A percentile compares a stretch with the other conserved stretches of the same genome.
Conservation (phyloP, 2,797 vertebrate species). For the Acipenser oxyrinchus region DNA sequence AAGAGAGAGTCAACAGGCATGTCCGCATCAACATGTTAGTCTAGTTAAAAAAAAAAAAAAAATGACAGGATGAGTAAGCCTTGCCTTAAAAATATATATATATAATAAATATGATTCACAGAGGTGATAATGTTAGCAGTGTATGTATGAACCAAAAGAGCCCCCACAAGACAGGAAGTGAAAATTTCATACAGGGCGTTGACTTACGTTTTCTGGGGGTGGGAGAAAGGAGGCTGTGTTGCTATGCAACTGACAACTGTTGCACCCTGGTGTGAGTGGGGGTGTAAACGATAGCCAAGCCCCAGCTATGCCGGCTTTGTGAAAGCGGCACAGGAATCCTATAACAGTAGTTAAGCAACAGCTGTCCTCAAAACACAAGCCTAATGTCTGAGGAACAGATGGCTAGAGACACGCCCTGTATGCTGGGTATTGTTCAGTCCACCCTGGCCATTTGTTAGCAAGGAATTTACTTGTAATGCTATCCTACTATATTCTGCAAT, state of each 20-base stretch:
- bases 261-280: constrained; percentile 9
- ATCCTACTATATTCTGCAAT: constrained; percentile 53
- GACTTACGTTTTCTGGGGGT: constrained; percentile 7
- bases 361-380: constrained; percentile 64
- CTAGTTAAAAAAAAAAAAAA: constrained; percentile 45
- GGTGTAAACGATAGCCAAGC: constrained; percentile 41
- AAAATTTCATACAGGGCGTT: too few species aligned
- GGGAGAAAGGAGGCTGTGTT: constrained; percentile 24
- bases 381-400: constrained; percentile 72
- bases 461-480: constrained; percentile 78
- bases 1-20: constrained; percentile 58
- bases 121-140: too few species aligned
- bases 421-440: constrained; percentile 76
- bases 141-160: too few species aligned
- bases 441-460: constrained; percentile 74
- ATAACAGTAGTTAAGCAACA: constrained; percentile 67
- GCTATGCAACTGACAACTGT: constrained; percentile 5
- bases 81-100: neutral
- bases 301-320: constrained; percentile 43
- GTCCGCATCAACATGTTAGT: constrained; percentile 60
- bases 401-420: constrained; percentile 68
- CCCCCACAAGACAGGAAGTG: too few species aligned
- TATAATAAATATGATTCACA: neutral
- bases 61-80: constrained; percentile 30
- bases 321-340: constrained; percentile 70